Evolutionary conservation across 2,797 vertebrate species (phyloP).

Genomic region (Silurus aristotelis): DNA sequence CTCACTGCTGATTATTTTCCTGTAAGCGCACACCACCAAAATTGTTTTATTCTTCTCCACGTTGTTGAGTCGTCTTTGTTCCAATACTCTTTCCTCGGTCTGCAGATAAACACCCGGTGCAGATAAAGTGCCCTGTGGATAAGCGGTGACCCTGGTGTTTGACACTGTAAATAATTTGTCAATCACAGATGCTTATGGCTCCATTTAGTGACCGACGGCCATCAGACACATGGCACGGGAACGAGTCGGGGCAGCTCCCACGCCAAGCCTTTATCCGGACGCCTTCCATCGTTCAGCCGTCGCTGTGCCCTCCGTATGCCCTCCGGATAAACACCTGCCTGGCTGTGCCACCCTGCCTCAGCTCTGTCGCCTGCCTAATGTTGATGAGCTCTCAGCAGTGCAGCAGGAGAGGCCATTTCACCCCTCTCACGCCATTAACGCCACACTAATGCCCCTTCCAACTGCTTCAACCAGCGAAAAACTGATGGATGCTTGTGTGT

Average conservation of each 20-base stretch:
- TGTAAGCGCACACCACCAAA: neutral
- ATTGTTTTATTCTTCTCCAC: neutral
- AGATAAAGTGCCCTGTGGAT: slow-evolving; percentile 16
- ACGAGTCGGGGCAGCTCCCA: slow-evolving; percentile 6
- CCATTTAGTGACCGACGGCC: slow-evolving; percentile 56
- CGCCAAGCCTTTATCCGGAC: slow-evolving; percentile 16
- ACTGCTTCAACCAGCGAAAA: slow-evolving; percentile 67
- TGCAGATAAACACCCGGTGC: neutral
- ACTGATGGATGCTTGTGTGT: slow-evolving; percentile 35
- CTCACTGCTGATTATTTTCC: neutral
- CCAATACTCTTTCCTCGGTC: neutral
- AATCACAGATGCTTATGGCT: slow-evolving; percentile 39
- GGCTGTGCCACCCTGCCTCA: slow-evolving; percentile 61
- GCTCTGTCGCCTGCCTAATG: slow-evolving; percentile 82
- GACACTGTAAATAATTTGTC: slow-evolving; percentile 41
- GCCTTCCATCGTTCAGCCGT: slow-evolving; percentile 32
- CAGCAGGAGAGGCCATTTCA: slow-evolving; percentile 89
- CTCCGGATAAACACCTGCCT: slow-evolving; percentile 80
- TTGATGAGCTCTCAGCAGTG: slow-evolving; percentile 96
- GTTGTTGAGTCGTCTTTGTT: neutral
- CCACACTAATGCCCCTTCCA: slow-evolving; percentile 95
- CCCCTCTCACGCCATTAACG: slow-evolving; percentile 98
- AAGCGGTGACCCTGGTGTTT: slow-evolving; percentile 31
- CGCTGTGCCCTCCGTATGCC: slow-evolving; percentile 28
- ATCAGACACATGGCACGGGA: slow-evolving; percentile 46